phyloP scores from a whole-genome alignment of 2,113 vertebrate genomes.

The Prunella fulvescens region DNA sequence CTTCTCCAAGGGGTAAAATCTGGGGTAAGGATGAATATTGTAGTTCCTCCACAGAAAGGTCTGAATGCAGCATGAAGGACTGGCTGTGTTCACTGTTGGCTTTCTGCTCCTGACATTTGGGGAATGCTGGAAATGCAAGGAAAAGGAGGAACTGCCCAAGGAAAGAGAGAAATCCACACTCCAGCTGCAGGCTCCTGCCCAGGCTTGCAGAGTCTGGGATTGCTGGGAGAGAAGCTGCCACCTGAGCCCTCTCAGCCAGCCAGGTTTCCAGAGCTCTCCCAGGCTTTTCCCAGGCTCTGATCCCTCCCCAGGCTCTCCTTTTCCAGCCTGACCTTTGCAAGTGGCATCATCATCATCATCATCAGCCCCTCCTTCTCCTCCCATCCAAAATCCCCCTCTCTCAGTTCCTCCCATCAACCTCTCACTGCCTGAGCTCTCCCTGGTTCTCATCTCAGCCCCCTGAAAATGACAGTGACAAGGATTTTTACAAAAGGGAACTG shows the following conservation, averaged over 20 bases:
- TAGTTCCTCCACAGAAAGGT: background rate
- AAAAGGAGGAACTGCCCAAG: background rate
- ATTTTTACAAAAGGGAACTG: background rate
- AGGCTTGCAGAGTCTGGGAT: background rate
- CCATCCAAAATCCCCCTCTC: background rate
- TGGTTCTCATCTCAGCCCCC: background rate
- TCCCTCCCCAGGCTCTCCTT: background rate
- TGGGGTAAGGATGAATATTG: background rate
- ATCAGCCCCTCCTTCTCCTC: background rate
- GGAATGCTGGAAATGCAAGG: background rate
- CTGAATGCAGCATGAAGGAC: background rate
- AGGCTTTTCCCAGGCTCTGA: background rate
- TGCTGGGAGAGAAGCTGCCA: background rate
- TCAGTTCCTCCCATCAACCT: background rate
- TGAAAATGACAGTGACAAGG: background rate
- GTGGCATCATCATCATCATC: background rate
- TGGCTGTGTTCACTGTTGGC: background rate
- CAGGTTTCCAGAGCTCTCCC: accelerated
- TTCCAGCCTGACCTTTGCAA: background rate
- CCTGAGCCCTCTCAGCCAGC: background rate
- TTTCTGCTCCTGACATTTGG: background rate
- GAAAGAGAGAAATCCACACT: accelerated
- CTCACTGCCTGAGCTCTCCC: background rate
- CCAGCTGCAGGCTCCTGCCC: background rate
- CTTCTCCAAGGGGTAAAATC: background rate